phyloP scores from a whole-genome alignment of 2,113 vertebrate genomes.

The Caretta caretta region DNA sequence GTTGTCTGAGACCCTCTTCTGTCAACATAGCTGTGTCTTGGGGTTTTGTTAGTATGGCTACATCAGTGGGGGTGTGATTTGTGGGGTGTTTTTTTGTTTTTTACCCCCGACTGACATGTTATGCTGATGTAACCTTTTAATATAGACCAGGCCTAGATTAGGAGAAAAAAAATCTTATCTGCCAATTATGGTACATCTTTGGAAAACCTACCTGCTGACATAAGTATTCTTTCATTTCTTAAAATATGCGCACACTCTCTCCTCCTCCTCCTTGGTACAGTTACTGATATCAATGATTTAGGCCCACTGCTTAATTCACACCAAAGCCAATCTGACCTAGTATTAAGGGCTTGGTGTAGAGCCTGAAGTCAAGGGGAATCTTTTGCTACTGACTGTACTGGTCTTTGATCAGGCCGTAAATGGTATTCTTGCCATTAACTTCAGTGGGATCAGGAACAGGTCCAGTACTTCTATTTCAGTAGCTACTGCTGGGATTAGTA shows the following conservation, averaged over 20 bases:
- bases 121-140: neutral
- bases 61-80: neutral
- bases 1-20: neutral
- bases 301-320: neutral
- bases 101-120: neutral
- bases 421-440: neutral
- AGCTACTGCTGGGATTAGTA: neutral
- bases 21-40: neutral
- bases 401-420: slow-evolving; percentile 1
- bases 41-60: neutral
- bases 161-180: neutral
- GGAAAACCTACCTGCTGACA: neutral
- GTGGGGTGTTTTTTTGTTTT: neutral
- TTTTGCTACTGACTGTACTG: neutral
- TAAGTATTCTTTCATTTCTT: neutral
- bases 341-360: neutral
- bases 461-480: neutral
- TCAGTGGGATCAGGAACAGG: neutral
- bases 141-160: neutral
- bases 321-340: neutral
- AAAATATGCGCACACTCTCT: neutral
- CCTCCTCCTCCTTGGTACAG: neutral
- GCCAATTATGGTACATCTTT: neutral
- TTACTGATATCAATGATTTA: neutral
- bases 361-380: neutral